Evolutionary conservation across 2,888 invertebrate genomes (phyloP), one percentile per base, ranked within the genome.

Genomic region (Oxycera nigricornis): DNA sequence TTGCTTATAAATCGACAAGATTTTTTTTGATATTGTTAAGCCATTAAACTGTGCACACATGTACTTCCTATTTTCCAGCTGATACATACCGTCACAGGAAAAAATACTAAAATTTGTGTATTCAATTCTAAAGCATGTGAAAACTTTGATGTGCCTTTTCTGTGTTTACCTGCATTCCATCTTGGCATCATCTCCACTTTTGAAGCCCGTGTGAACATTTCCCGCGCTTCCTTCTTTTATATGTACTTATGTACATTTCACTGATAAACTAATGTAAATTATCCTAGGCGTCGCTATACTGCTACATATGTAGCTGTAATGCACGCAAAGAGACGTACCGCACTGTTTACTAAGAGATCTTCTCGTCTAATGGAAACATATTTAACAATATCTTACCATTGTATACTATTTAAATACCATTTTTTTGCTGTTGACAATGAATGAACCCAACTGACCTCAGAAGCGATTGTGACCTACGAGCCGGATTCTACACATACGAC

Each of bases 241-340:
- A 55, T 55, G 70, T 11, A 67, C 55, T 11, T 11, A 14, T 46
- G 14, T 46, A 46, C 14, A 65, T 70, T 70, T 70, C 31, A 31
- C 35, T 55, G 70, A 70, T 70, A 70, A 70, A 70, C 52, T 70
- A 70, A 70, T 52, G 70, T 70, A 70, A 70, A 70, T 70, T 70
- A 70, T 70, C 70, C 70, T 46, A 2, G 46, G 35, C 26, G 22
- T 55, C 17, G n/a, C 6, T 24, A 9, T 4, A 24, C 11, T 24
- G 65, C 30, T 11, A 30, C 17, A 31, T 6, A 20, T 35, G 41
- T 39, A 30, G 30, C 65, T 39, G 39, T 39, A 65, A 28, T 30
- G 65, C 65, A 39, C n/a, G 39, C 24, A 65, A 24, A 39, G 41
- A 24, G 31, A 61, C 35, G 35, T 65, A 65, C 65, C 65, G 65